Base-by-base conservation (phyloP, 2,888 invertebrate genomes). In the Melanchra persicariae region DNA sequence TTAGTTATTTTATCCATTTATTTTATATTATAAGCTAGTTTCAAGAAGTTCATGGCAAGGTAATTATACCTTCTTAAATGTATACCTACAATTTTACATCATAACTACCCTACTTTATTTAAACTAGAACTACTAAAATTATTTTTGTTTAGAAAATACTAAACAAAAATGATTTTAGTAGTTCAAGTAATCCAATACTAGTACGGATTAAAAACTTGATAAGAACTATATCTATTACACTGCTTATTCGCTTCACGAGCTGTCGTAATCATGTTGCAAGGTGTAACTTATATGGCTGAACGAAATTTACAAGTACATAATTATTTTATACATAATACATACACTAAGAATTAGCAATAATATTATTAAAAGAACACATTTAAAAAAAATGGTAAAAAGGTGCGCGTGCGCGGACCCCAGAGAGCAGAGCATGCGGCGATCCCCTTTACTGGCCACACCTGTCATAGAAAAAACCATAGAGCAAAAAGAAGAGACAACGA, bases 381-480 rank as follows among this genome's bases (percentile, higher is more conserved):
- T 62, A 61, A 79, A 77, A 82, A 67, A 8, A 54, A 62, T 40
- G 26, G 12, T 60, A 84, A 85, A 87, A 83, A 85, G 81, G 68
- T 74, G 83, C 80, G 84, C 86, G 78, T 81, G 86, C 84, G 77
- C 76, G 12, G 65, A 49, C 81, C 72, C 64, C 72, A 57, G 79
- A 78, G 66, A 47, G 65, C 49, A 77, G 86, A 82, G 86, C 89
- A 88, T 87, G 86, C 81, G 88, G 84, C 85, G 83, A 78, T 82
- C 82, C 85, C 85, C 81, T 68, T 69, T 55, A 59, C 57, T 69
- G 59, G 69, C 65, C 83, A 85, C 92, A 92, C 90, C 90, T 91
- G 91, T 87, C 88, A 77, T 83, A 74, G 60, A 78, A 88, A 86
- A 86, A 88, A 76, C 71, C 60, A 79, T 81, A 66, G 65, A 65